phyloP scores from a whole-genome alignment of 37 sponge, comb jelly and placozoan genomes.

The Theonella swinhoei region DNA sequence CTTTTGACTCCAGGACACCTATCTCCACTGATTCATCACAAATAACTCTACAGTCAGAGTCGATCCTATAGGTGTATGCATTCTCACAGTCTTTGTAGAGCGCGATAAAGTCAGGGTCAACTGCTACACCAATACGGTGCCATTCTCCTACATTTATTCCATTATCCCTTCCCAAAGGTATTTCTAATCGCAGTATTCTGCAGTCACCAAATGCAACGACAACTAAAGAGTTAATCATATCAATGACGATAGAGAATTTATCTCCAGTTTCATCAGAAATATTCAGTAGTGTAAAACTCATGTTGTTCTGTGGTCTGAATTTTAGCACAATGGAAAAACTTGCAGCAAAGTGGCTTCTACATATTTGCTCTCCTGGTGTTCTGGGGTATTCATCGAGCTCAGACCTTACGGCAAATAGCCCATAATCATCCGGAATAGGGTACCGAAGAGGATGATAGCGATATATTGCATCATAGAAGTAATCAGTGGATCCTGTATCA shows the following conservation, averaged over 20 bases:
- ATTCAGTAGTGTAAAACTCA: conserved; percentile 32
- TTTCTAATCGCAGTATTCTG: background rate
- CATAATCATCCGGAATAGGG: conserved; percentile 13
- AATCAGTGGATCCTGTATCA: conserved; percentile 28
- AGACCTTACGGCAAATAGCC: background rate
- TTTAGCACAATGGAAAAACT: conserved; percentile 50
- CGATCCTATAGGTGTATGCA: background rate
- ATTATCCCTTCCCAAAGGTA: background rate
- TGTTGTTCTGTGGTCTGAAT: background rate
- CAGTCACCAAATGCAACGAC: conserved; percentile 6
- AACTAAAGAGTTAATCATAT: conserved; percentile 1
- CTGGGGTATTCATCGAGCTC: background rate
- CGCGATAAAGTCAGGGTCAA: background rate
- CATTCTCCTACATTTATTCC: background rate
- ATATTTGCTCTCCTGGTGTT: background rate
- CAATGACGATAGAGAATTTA: conserved; percentile 25
- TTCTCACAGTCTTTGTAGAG: conserved; percentile 17
- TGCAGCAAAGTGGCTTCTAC: conserved; percentile 18
- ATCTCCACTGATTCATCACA: background rate
- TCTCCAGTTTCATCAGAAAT: conserved; percentile 5
- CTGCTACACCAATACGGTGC: conserved; percentile 25
- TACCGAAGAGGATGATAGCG: background rate
- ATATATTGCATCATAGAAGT: background rate
- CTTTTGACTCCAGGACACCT: background rate
- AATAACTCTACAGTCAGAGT: background rate